Conservation (phyloP, 64 coral and sea anemone species). For the Catalaphyllia jardinei region DNA sequence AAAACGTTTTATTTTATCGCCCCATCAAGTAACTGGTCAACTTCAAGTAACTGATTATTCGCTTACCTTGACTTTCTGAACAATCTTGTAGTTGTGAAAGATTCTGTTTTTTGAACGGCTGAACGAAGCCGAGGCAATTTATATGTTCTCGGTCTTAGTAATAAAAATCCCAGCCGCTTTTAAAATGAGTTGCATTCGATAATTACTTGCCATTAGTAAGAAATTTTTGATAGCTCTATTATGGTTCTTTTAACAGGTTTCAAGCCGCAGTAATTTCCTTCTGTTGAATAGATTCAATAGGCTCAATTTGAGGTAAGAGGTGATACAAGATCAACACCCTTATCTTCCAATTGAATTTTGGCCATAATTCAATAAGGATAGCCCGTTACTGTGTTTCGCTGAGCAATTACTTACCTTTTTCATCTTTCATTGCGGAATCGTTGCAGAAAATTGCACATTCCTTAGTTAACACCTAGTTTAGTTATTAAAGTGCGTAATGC, state of each 20-base stretch:
- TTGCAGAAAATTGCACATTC: not conserved
- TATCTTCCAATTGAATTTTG: not conserved
- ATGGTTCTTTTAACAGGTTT: not conserved
- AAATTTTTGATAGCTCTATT: not conserved
- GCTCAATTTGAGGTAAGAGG: not conserved
- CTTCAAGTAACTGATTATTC: not conserved
- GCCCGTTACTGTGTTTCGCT: not conserved
- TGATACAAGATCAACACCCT: not conserved
- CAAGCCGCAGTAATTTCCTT: not conserved
- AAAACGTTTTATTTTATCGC: too few relatives aligned
- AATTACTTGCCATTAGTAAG: not conserved
- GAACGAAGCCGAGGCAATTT: not conserved
- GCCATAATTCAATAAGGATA: not conserved
- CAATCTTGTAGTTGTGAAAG: not conserved
- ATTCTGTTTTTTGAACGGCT: not conserved
- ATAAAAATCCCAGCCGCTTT: not conserved
- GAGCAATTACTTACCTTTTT: not conserved
- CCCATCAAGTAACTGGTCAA: too few relatives aligned
- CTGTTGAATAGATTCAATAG: not conserved
- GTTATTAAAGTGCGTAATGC: not conserved
- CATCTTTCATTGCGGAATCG: not conserved
- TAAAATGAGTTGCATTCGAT: not conserved
- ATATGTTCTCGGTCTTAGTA: not conserved
- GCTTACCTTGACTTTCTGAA: not conserved
- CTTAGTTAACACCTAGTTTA: not conserved